Evolutionary conservation across 2,888 invertebrate genomes (phyloP).

Genomic region (Euzetes globulus): DNA sequence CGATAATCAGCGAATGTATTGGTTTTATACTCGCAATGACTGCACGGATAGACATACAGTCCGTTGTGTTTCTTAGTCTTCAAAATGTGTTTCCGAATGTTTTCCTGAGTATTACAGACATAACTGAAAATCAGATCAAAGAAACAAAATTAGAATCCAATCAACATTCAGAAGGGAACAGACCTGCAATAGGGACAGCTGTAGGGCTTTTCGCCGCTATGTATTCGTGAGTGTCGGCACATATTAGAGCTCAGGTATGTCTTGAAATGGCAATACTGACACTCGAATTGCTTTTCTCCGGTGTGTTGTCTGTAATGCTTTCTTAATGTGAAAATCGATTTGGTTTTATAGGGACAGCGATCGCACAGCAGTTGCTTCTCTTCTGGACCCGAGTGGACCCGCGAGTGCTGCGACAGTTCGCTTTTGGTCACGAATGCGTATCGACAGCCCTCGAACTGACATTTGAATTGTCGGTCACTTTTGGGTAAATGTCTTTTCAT

Average conservation of each 20-base stretch:
- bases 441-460: background rate
- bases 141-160: background rate
- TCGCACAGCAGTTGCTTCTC: constrained; percentile 1
- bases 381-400: background rate
- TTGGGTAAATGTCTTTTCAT: constrained; percentile 29
- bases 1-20: constrained; percentile 14
- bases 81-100: constrained; percentile 18
- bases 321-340: constrained; percentile 7
- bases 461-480: constrained; percentile 22
- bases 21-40: constrained; percentile 3
- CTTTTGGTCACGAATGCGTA: background rate
- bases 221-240: background rate
- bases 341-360: constrained; percentile 10
- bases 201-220: background rate
- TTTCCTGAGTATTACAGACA: constrained; percentile 22
- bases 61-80: constrained; percentile 19
- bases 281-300: constrained; percentile 2
- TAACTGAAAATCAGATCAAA: too few species aligned
- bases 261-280: background rate
- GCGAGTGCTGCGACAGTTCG: background rate
- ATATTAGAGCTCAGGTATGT: constrained; percentile 1
- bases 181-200: constrained; percentile 16
- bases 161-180: background rate
- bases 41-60: constrained; percentile 11
- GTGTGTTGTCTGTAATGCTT: constrained; percentile 24